phyloP scores from a whole-genome alignment of 2,888 invertebrate species.

The Doris montereyensis region DNA sequence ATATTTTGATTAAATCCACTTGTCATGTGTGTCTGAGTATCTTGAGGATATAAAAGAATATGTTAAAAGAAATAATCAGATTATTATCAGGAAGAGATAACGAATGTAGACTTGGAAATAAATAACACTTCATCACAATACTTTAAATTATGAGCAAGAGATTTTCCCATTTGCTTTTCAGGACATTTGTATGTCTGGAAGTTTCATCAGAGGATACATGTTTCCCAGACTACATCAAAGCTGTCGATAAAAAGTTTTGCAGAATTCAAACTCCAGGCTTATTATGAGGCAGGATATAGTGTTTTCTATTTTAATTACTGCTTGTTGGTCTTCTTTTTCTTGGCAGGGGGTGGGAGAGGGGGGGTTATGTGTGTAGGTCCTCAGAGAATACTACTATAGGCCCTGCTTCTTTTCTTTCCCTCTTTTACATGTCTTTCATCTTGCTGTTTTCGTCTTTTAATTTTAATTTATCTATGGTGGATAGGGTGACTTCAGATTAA shows the following conservation, averaged over 20 bases:
- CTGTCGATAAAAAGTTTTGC: constrained; percentile 80
- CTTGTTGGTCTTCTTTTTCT: not conserved
- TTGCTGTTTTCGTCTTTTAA: too few species aligned
- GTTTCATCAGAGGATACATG: constrained; percentile 77
- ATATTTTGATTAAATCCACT: too few species aligned
- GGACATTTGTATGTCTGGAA: constrained; percentile 86
- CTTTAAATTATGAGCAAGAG: not conserved
- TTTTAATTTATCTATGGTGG: too few species aligned
- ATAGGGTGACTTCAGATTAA: too few species aligned
- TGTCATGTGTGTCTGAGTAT: too few species aligned
- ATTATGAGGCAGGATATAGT: constrained; percentile 80
- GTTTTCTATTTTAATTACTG: not conserved
- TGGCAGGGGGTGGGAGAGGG: too few species aligned
- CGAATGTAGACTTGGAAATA: too few species aligned
- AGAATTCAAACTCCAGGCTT: constrained; percentile 83
- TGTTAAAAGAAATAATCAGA: not conserved
- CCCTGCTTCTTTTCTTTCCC: too few species aligned
- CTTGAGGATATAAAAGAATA: not conserved
- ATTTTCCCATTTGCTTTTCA: constrained; percentile 30
- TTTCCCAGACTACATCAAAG: constrained; percentile 77
- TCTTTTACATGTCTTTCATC: too few species aligned
- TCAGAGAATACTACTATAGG: too few species aligned
- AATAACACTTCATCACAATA: not conserved
- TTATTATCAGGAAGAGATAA: too few species aligned
- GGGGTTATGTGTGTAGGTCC: too few species aligned